Percentiles rank a stretch among this genome's conserved stretches.
These are phyloP conservation scores for Beris chalybata DNA, from an alignment of 2,888 invertebrate genomes.

Conservation along the genomic window DNA sequence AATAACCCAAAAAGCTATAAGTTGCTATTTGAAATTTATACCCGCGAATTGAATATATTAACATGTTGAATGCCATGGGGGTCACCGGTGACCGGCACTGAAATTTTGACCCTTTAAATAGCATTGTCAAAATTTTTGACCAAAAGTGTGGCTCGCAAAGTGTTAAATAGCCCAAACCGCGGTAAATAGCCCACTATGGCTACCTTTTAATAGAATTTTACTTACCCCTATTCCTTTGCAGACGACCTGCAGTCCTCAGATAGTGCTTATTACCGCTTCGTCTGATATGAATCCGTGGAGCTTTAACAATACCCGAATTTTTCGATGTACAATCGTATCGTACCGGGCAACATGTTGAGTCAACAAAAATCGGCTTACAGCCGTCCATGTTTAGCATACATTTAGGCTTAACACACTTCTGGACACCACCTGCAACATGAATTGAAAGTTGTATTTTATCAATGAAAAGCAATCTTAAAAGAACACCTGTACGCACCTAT, in stretches of 20 bases:
- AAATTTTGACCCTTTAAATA: no score
- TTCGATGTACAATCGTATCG: slow-evolving; percentile 69
- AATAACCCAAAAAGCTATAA: no score
- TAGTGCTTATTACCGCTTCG: slow-evolving; percentile 51
- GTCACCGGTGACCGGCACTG: no score
- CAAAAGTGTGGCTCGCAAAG: no score
- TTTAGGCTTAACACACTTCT: slow-evolving; percentile 77
- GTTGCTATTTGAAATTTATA: no score
- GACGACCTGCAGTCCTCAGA: slow-evolving; percentile 50
- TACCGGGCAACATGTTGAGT: slow-evolving; percentile 72
- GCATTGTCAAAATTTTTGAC: no score
- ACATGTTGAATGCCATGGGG: no score
- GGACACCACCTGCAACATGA: slow-evolving; percentile 58
- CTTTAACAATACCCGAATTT: slow-evolving; percentile 49
- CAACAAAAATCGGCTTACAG: slow-evolving; percentile 56
- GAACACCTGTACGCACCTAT: slow-evolving; percentile 54
- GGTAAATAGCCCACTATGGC: no score
- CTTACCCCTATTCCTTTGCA: slow-evolving; percentile 51
- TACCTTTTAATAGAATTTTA: no score
- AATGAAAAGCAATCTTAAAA: not conserved
- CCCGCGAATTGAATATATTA: no score
- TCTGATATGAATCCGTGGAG: slow-evolving; percentile 48
- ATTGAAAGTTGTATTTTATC: not conserved
- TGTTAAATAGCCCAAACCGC: no score
- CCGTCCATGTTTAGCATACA: slow-evolving; percentile 76